phyloP scores from a whole-genome alignment of 2,888 invertebrate genomes.

The Pollenia angustigena region DNA sequence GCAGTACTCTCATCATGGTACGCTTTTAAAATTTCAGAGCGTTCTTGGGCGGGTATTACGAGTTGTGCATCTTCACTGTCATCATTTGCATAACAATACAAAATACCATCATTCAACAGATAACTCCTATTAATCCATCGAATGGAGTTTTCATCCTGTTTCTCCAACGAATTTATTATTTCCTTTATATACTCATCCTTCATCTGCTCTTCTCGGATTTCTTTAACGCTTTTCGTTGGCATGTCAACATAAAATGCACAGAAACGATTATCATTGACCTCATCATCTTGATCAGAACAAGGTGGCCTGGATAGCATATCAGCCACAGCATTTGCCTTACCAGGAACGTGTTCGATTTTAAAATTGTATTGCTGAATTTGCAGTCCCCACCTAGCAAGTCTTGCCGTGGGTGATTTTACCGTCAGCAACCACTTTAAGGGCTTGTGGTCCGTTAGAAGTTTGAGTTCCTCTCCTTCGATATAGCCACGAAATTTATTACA shows the following conservation, averaged over 20 bases:
- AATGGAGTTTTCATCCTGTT: constrained; percentile 22
- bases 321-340: constrained; percentile 74
- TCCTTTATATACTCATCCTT: constrained; percentile 20
- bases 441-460: constrained; percentile 83
- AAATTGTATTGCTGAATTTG: constrained; percentile 82
- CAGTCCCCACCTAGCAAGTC: constrained; percentile 84
- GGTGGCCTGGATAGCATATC: constrained; percentile 66
- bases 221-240: constrained; percentile 49
- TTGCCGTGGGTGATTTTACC: constrained; percentile 83
- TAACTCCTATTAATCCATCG: constrained; percentile 25
- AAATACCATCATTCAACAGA: constrained; percentile 41
- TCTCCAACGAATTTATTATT: constrained; percentile 39
- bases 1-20: constrained; percentile 73
- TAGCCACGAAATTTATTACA: constrained; percentile 81
- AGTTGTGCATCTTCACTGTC: constrained; percentile 58
- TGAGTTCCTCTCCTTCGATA: constrained; percentile 78
- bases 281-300: neutral
- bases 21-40: constrained; percentile 19
- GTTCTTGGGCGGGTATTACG: constrained; percentile 52
- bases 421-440: constrained; percentile 84
- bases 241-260: constrained; percentile 46
- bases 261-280: constrained; percentile 19
- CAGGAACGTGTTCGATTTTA: constrained; percentile 80
- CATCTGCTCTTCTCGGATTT: constrained; percentile 44
- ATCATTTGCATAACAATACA: constrained; percentile 58